Percentiles rank a stretch among this genome's conserved stretches.
Evolutionary conservation across 2,888 invertebrate genomes (phyloP).

Genomic region (Heterodera filipjevi): DNA sequence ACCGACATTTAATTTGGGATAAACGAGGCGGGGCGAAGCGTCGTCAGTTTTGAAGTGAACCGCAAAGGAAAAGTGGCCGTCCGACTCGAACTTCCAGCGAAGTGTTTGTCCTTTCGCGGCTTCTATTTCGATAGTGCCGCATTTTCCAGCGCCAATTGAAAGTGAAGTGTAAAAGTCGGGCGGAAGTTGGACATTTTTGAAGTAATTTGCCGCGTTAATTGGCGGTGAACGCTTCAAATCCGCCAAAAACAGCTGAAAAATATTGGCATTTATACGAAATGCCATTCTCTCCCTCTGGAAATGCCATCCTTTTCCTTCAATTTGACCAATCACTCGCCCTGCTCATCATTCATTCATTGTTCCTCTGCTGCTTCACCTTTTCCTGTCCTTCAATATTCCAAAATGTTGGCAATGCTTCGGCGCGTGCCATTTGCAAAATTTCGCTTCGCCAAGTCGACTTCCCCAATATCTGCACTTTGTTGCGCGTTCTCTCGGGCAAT

Average conservation of each 20-base stretch:
- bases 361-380: neutral
- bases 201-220: conserved; percentile 51
- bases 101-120: conserved; percentile 53
- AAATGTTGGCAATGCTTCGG: conserved; percentile 55
- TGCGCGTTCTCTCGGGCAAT: conserved; percentile 58
- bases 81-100: conserved; percentile 54
- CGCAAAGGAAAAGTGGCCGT: conserved; percentile 62
- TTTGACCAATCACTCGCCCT: no score
- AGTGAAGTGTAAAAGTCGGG: conserved; percentile 34
- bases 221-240: conserved; percentile 52
- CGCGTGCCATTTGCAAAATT: conserved; percentile 55
- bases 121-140: conserved; percentile 48
- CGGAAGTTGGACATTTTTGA: conserved; percentile 44
- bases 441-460: conserved; percentile 51
- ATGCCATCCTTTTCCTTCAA: no score
- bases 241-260: conserved; percentile 50
- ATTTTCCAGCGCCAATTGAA: conserved; percentile 54
- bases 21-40: conserved; percentile 47
- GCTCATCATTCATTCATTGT: no score
- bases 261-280: neutral
- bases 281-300: neutral
- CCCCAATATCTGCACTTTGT: conserved; percentile 57
- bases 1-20: conserved; percentile 59
- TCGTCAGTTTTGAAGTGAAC: conserved; percentile 50
- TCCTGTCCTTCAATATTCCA: conserved; percentile 59